These are phyloP conservation scores for Corynorhinus townsendii DNA, from an alignment of 2,113 vertebrate genomes.

Conservation along the genomic window DNA sequence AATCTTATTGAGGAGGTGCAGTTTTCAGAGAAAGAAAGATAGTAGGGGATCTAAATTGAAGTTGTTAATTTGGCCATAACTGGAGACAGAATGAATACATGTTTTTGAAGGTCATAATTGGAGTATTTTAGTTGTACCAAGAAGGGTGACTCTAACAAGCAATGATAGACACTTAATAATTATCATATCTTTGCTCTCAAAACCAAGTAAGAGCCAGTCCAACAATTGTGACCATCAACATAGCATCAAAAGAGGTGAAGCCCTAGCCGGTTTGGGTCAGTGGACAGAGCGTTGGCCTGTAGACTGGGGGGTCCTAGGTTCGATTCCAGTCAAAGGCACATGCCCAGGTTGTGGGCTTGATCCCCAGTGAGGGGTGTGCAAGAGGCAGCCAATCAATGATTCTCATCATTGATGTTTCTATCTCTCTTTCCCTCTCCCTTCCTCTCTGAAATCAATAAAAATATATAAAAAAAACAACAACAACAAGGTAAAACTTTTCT, in stretches of 20 bases:
- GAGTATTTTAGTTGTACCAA: background rate
- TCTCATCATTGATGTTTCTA: too few relatives aligned
- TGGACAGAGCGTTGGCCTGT: too few relatives aligned
- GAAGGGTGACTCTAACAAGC: background rate
- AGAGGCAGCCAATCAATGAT: too few relatives aligned
- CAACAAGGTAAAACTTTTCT: too few relatives aligned
- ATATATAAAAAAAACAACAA: too few relatives aligned
- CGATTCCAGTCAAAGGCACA: too few relatives aligned
- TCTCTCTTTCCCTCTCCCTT: too few relatives aligned
- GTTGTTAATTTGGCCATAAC: slow-evolving; percentile 12
- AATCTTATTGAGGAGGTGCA: background rate
- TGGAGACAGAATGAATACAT: background rate
- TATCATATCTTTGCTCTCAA: background rate
- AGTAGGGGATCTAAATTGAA: background rate
- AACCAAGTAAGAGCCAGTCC: background rate
- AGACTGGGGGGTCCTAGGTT: too few relatives aligned
- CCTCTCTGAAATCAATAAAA: too few relatives aligned
- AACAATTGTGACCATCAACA: background rate
- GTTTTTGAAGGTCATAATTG: background rate
- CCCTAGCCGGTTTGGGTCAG: too few relatives aligned
- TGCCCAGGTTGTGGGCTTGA: too few relatives aligned
- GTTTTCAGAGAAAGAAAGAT: background rate
- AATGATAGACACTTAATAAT: background rate
- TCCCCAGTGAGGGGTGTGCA: too few relatives aligned
- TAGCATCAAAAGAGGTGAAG: background rate